These are phyloP conservation scores for Phalacrocorax brasilianus DNA, from an alignment of 2,113 vertebrate genomes.

Conservation along the genomic window DNA sequence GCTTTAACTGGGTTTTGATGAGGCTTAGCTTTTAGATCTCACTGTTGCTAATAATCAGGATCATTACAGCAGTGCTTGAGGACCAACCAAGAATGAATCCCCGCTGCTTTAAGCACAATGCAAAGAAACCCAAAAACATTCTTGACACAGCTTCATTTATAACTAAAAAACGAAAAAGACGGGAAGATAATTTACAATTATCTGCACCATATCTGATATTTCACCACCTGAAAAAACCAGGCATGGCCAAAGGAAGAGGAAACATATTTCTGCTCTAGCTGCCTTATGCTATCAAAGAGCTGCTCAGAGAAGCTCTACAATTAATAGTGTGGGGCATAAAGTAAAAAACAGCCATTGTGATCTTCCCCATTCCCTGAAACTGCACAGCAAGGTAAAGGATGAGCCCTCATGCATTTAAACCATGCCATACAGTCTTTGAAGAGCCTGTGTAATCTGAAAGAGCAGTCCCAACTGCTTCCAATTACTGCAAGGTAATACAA, in stretches of 20 bases:
- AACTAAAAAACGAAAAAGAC: background rate
- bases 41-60: background rate
- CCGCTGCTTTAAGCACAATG: background rate
- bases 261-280: background rate
- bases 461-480: background rate
- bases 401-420: background rate
- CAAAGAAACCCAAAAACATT: background rate
- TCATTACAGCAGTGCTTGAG: background rate
- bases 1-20: background rate
- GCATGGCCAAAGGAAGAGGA: background rate
- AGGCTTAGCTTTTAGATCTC: background rate
- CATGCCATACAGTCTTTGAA: background rate
- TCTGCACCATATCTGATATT: background rate
- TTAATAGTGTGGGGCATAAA: background rate
- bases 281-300: background rate
- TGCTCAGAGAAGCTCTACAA: background rate
- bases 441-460: background rate
- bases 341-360: background rate
- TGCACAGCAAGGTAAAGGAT: background rate
- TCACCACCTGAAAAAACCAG: background rate
- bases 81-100: background rate
- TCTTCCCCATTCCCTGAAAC: background rate
- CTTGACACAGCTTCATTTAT: background rate
- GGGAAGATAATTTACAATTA: background rate
- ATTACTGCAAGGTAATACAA: background rate